A percentile compares a stretch with the other conserved stretches of the same genome.
Conservation (phyloP, 2,888 invertebrate genomes). For the Drosophila pseudotalamancana region DNA sequence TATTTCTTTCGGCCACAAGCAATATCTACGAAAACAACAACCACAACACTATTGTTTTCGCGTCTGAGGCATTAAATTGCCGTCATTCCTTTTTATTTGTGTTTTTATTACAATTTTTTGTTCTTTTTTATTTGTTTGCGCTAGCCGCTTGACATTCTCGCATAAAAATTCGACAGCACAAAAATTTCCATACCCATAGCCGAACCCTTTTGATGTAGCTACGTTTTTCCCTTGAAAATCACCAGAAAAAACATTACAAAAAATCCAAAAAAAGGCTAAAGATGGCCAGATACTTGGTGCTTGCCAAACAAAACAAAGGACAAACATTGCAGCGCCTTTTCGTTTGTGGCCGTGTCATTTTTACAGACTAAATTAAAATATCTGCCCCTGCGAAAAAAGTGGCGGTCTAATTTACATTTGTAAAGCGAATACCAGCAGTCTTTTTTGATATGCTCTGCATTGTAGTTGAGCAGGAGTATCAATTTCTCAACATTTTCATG, state of each 20-base stretch:
- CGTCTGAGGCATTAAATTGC: constrained; percentile 72
- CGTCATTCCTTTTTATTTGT: constrained; percentile 72
- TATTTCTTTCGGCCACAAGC: constrained; percentile 50
- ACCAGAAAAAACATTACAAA: constrained; percentile 44
- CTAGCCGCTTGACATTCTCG: constrained; percentile 72
- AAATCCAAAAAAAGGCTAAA: constrained; percentile 32
- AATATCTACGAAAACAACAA: constrained; percentile 27
- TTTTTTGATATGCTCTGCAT: constrained; percentile 30
- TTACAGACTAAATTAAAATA: constrained; percentile 81
- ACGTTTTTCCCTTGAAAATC: constrained; percentile 73
- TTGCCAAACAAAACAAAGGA: constrained; percentile 67
- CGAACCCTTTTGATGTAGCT: constrained; percentile 77
- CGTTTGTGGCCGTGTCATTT: constrained; percentile 80
- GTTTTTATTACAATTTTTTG: constrained; percentile 60
- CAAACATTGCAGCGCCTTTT: constrained; percentile 45
- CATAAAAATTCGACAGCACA: constrained; percentile 77
- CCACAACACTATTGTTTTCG: constrained; percentile 64
- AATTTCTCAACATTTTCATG: neutral
- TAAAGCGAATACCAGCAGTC: constrained; percentile 70
- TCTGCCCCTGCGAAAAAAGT: constrained; percentile 63
- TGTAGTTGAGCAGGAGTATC: neutral
- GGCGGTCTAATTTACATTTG: constrained; percentile 81
- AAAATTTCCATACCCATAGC: constrained; percentile 72
- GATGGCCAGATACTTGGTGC: constrained; percentile 64
- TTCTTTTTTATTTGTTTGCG: constrained; percentile 20